Evolutionary conservation across 2,888 invertebrate species (phyloP), one percentile per base, ranked within the genome.

Genomic region (Cheilosia variabilis): DNA sequence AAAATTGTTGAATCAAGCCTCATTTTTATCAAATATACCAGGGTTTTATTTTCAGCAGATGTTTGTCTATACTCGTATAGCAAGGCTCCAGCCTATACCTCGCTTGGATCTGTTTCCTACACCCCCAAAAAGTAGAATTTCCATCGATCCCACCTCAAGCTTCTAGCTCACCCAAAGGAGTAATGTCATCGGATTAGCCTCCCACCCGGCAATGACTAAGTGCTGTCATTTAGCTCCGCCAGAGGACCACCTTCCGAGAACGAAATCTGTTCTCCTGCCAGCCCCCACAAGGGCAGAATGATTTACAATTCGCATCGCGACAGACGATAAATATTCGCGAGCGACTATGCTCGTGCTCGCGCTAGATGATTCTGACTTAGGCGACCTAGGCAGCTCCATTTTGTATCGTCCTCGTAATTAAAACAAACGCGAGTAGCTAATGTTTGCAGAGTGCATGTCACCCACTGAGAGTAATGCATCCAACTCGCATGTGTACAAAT

Each of bases 361-460:
- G n/a, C n/a, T 22, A 37, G 57, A 31, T 62, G 31, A 34, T 45
- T 6, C 27, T 27, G 57, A 71, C 47, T 53, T 45, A 43, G 72
- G 24, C 37, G 37, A 24, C 15, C 52, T 24, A 10, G 1, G 24
- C 15, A 3, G 17, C 37, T 37, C 17, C 43, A 1, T 27, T 27
- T 47, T 50, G 65, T 65, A 75, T 37, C 37, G 68, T 73, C 80
- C 68, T 53, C 41, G 60, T 55, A 73, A 75, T 73, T 68, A 80
- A 80, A 68, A 68, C 47, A 75, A 68, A 68, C 55, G 41, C 80
- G 37, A 75, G 79, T 55, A 60, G 80, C 68, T 58, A 80, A 37
- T 52, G 63, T 52, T 55, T 55, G 77, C 62, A 24, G 58, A 66
- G 63, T 55, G 77, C 62, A 24, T 55, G 77, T 60, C 77, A 68